These are phyloP conservation scores for Dinoponera quadriceps DNA, from an alignment of 1,140 invertebrate genomes.

Conservation along the genomic window DNA sequence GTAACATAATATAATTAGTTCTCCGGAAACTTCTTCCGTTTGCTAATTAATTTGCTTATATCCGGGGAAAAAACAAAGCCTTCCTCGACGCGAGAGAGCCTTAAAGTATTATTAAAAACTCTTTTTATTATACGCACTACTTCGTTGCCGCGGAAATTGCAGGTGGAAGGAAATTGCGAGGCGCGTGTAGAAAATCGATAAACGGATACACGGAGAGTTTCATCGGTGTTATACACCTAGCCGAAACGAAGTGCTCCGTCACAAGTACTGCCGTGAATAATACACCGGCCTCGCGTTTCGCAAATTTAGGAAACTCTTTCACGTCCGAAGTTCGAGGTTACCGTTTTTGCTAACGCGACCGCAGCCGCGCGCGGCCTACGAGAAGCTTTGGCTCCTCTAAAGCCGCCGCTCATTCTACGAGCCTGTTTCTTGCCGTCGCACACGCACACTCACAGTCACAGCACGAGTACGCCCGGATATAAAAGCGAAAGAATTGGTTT, in stretches of 20 bases:
- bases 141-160: not conserved
- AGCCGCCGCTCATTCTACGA: conserved; percentile 31
- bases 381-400: conserved; percentile 27
- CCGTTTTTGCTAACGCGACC: conserved; percentile 42
- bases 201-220: conserved; percentile 54
- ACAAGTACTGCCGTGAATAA: conserved; percentile 18
- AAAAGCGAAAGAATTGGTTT: conserved; percentile 77
- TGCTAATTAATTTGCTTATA: not conserved
- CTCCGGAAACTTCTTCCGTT: not conserved
- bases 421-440: conserved; percentile 41
- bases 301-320: conserved; percentile 56
- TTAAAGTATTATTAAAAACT: not conserved
- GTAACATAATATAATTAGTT: conserved; percentile 10
- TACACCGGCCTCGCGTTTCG: conserved; percentile 23
- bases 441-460: conserved; percentile 10
- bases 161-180: conserved; percentile 5
- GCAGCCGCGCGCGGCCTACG: conserved; percentile 36
- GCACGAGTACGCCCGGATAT: conserved; percentile 54
- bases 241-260: conserved; percentile 39
- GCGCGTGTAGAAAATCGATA: conserved; percentile 45
- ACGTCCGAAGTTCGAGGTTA: conserved; percentile 49
- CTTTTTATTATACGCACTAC: not conserved
- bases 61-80: not conserved
- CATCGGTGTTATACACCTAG: conserved; percentile 45
- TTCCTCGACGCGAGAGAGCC: too few species aligned